These are phyloP conservation scores for Camponotus fellah DNA, from an alignment of 2,888 invertebrate species.

Conservation along the genomic window DNA sequence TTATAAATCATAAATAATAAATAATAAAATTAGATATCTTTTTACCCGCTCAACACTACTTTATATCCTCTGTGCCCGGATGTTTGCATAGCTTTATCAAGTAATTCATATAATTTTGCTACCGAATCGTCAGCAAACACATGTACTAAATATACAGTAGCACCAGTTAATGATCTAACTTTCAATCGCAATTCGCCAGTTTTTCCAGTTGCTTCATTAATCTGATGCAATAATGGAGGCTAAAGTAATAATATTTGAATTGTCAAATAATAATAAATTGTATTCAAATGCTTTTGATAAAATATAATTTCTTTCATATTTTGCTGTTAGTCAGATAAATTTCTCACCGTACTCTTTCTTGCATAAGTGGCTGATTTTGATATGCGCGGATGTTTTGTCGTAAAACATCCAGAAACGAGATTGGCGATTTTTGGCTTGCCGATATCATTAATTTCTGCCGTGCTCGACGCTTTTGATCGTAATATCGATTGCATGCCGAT, in stretches of 20 bases:
- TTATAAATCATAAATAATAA: not conserved
- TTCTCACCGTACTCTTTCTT: slow-evolving; percentile 68
- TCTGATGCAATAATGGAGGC: slow-evolving; percentile 79
- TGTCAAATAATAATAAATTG: not conserved
- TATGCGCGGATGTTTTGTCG: slow-evolving; percentile 51
- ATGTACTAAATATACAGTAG: slow-evolving; percentile 80
- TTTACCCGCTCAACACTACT: slow-evolving; percentile 81
- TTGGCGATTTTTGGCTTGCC: slow-evolving; percentile 43
- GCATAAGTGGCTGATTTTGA: slow-evolving; percentile 70
- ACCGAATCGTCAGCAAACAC: slow-evolving; percentile 80
- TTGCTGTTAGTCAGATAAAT: not conserved
- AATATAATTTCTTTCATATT: not conserved
- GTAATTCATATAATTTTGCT: slow-evolving; percentile 78
- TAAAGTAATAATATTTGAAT: slow-evolving; percentile 55
- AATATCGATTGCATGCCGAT: slow-evolving; percentile 53
- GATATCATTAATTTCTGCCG: slow-evolving; percentile 55
- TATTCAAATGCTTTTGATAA: not conserved
- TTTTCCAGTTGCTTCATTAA: slow-evolving; percentile 79
- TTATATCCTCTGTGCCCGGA: slow-evolving; percentile 77
- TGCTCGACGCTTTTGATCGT: slow-evolving; percentile 60
- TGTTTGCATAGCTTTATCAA: slow-evolving; percentile 77
- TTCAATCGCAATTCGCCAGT: slow-evolving; percentile 78
- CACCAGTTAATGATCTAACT: slow-evolving; percentile 80
- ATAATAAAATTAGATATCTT: not conserved
- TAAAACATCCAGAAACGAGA: not conserved